These are phyloP conservation scores for Chamaedrilus cognettii DNA, from an alignment of 2,888 invertebrate genomes.

Conservation along the genomic window DNA sequence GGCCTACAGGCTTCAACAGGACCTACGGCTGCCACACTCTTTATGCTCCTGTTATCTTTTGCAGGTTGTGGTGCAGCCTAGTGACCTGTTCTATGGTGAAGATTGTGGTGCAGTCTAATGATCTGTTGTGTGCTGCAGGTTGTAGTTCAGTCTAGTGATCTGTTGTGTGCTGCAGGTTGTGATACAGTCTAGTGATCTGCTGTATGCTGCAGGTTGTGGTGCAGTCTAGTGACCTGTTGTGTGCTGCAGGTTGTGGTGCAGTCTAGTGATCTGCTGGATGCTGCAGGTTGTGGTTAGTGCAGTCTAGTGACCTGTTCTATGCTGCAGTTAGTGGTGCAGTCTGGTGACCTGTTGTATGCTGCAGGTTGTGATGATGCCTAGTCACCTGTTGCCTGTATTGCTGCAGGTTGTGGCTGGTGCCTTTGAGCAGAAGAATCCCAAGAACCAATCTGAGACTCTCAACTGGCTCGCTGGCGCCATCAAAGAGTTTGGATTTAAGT, in stretches of 20 bases:
- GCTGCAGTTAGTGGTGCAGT: too few species aligned
- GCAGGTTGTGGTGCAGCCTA: too few species aligned
- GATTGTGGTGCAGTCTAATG: too few species aligned
- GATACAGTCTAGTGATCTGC: too few species aligned
- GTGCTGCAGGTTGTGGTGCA: slow-evolving; percentile 24
- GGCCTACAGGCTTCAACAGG: too few species aligned
- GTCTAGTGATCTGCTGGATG: slow-evolving; percentile 5
- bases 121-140: neutral
- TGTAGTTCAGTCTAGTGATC: too few species aligned
- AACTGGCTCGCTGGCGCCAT: slow-evolving; percentile 79
- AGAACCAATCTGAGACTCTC: slow-evolving; percentile 83
- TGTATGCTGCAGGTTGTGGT: slow-evolving; percentile 28
- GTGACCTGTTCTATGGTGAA: too few species aligned
- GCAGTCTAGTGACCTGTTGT: slow-evolving; percentile 9
- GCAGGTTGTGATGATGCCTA: slow-evolving; percentile 23
- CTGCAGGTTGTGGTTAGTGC: slow-evolving; percentile 30
- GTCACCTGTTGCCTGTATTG: slow-evolving; percentile 7
- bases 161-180: neutral
- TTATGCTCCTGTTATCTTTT: too few species aligned
- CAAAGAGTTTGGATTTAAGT: slow-evolving; percentile 85
- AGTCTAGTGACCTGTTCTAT: too few species aligned
- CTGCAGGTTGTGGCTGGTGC: slow-evolving; percentile 63
- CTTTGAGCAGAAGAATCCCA: slow-evolving; percentile 86
- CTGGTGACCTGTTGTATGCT: slow-evolving; percentile 8
- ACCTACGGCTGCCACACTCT: too few species aligned